Base-by-base conservation (phyloP, 2,888 invertebrate species). In the Cephus pulcher region DNA sequence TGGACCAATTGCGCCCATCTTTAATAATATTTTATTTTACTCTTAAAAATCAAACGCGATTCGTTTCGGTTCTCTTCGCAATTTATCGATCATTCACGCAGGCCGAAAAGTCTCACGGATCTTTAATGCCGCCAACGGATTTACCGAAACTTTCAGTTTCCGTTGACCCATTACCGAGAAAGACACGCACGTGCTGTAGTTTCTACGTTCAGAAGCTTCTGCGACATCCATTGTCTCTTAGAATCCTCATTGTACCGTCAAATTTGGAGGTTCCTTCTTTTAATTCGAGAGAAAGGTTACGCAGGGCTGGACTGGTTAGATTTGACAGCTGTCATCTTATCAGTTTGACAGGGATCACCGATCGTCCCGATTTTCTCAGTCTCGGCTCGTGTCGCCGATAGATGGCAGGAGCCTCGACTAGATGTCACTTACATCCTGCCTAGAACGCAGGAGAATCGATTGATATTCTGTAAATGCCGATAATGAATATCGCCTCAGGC, bases 101-200 rank as follows among this genome's bases (percentile, higher is more conserved):
- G 23, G 6, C 40, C 40, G 40, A 40, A 40, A 40, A 40, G 40
- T 40, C 40, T 40, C 6, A 23, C 23, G 40, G 40, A 40, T 40
- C 40, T 56, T 56, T 56, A 56, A 23, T 2, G 56, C 23, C 23
- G 56, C 23, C 56, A 56, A 56, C 56, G 56, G 56, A 56, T 56
- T 71, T 71, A 71, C 84, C 85, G 81, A 81, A 82, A 74, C 83
- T 83, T 74, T 81, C 77, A 70, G 82, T 74, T 78, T 78, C 76
- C 82, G 83, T 40, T 80, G 82, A 23, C 82, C 84, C 82, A 84
- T 83, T 73, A 84, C 75, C 74, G 81, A 81, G 35, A 85, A 80
- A 75, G 80, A 77, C 32, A 71, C 56, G 56, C 56, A 56, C 56
- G 79, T 80, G 69, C 77, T 82, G 32, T 76, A 80, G 69, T 80